Conservation (phyloP, 2,113 vertebrate genomes). For the Tychaedon coryphoeus region DNA sequence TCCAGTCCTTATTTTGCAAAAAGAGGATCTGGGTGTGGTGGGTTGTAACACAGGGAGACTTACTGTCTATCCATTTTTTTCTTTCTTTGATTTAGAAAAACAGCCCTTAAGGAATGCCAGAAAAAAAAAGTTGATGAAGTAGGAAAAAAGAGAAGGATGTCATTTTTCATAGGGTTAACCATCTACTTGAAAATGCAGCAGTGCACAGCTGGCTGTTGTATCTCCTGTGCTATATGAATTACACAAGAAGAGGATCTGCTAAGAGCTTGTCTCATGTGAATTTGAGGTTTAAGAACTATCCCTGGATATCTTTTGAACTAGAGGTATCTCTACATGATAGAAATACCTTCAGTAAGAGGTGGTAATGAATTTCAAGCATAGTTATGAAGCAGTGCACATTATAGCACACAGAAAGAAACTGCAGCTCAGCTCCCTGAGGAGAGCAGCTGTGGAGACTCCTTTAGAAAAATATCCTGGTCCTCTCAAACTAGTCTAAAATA, state of each 20-base stretch:
- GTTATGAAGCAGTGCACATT: background rate
- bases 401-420: background rate
- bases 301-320: background rate
- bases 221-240: background rate
- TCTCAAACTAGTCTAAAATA: background rate
- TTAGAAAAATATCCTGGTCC: background rate
- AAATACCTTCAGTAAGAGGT: background rate
- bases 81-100: constrained; percentile 10
- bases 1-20: constrained; percentile 41
- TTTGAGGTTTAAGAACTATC: background rate
- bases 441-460: background rate
- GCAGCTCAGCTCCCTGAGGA: background rate
- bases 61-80: constrained; percentile 2
- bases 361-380: background rate
- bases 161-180: constrained; percentile 40
- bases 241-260: background rate
- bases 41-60: background rate
- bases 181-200: constrained; percentile 19
- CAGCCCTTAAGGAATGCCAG: background rate
- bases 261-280: background rate
- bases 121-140: background rate
- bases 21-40: constrained; percentile 10
- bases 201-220: background rate
- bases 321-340: background rate
- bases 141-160: background rate